Evolutionary conservation across 2,797 vertebrate genomes (phyloP), one percentile per base, ranked within the genome.

Genomic region (Aeoliscus strigatus): DNA sequence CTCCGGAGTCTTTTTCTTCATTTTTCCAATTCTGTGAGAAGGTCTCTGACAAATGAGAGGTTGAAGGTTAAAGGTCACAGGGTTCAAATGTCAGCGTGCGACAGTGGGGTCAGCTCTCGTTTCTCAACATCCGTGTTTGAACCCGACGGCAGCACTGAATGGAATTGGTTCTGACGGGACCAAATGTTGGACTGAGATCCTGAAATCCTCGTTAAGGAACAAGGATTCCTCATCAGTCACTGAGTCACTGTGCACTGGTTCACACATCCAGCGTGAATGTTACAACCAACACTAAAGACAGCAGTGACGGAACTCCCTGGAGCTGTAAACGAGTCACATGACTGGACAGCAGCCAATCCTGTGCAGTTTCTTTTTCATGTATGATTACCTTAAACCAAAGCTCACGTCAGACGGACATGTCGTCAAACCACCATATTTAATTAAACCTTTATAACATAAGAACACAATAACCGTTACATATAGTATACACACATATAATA

Each of bases 221-320:
- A 59, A 55, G 41, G 62, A 63, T 67, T 66, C 49, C 38, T 48
- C 25, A 60, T 37, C 30, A 17, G 39, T 40, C 60, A 47, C 51
- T 8, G 29, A 28, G 30, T 44, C 25, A 42, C 39, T 10, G 46
- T 39, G 39, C 33, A 59, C 53, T 3, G n/a, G 43, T 47, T 66
- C 59, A 70, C 40, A 69, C 54, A 70, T 58, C 49, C 47, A 37
- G 60, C 6, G 27, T 51, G 27, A 27, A 31, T 50, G 39, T 71
- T 65, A 70, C 53, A 48, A 40, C 52, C 52, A 66, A 45, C 54
- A 64, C 52, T 66, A 71, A 70, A 81, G 9, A 71, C 67, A 81
- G 9, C 51, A 67, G 73, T 70, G 70, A 36, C 31, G 36, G 36
- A 53, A 39, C 62, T 49, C 58, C 48, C 44, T 42, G 56, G 39